These are phyloP conservation scores for Acanthornis magna DNA, from an alignment of 2,797 vertebrate genomes.

Conservation along the genomic window DNA sequence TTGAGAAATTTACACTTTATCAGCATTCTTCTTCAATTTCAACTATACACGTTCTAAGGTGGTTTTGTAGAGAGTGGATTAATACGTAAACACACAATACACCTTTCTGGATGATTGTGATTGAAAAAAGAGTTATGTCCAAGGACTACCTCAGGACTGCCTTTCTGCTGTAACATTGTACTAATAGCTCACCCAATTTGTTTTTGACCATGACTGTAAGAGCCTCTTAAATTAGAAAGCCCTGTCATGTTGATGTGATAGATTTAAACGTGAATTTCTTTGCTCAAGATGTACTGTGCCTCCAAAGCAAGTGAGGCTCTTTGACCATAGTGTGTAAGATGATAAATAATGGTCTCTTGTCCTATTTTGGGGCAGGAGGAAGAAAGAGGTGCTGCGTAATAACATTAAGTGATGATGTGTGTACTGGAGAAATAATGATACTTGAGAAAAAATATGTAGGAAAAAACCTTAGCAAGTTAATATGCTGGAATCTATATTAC, in stretches of 20 bases:
- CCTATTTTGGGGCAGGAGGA: background rate
- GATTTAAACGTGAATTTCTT: background rate
- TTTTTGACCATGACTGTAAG: background rate
- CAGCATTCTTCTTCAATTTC: background rate
- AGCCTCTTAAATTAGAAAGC: background rate
- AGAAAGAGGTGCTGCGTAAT: background rate
- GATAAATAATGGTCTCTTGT: background rate
- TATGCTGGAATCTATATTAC: background rate
- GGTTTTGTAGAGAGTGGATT: background rate
- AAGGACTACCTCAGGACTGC: background rate
- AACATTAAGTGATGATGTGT: background rate
- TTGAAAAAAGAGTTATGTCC: background rate
- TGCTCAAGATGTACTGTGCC: no score
- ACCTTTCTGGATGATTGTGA: background rate
- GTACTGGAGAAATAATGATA: background rate
- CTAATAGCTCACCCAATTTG: background rate
- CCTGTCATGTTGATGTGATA: background rate
- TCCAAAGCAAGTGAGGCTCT: background rate
- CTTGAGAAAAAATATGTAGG: background rate
- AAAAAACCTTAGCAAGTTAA: background rate
- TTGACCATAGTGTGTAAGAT: background rate
- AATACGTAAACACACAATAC: background rate
- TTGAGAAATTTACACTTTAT: background rate
- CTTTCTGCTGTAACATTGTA: background rate
- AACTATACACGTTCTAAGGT: rapidly evolving